Percentiles rank a stretch among this genome's conserved stretches.
phyloP scores from a whole-genome alignment of 2,888 invertebrate genomes.

The Drosophila melanocephala region DNA sequence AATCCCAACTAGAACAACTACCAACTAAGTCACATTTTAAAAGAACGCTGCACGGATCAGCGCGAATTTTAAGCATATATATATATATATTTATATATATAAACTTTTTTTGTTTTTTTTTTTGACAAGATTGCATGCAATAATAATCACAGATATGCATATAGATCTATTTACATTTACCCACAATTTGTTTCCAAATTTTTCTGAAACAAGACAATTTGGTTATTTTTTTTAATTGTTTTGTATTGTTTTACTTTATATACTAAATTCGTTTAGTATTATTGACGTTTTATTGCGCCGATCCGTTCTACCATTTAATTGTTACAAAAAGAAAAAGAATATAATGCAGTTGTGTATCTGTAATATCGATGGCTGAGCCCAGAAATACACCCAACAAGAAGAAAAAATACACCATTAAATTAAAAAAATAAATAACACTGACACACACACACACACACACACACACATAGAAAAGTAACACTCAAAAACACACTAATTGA shows the following conservation, averaged over 20 bases:
- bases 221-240: background rate
- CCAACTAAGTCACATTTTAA: conserved; percentile 20
- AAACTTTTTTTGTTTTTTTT: background rate
- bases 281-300: conserved; percentile 7
- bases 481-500: background rate
- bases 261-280: background rate
- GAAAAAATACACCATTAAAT: background rate
- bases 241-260: background rate
- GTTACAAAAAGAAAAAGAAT: conserved; percentile 6
- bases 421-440: background rate
- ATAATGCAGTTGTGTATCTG: conserved; percentile 15
- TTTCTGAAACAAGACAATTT: background rate
- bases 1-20: conserved; percentile 27
- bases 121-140: background rate
- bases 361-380: conserved; percentile 29
- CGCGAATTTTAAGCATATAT: background rate
- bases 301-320: conserved; percentile 17
- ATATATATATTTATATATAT: background rate
- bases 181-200: background rate
- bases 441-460: background rate
- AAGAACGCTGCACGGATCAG: conserved; percentile 1
- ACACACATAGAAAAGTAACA: background rate
- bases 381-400: background rate
- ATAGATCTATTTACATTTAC: background rate
- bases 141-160: background rate